Percentiles rank a stretch among this genome's conserved stretches.
Conservation (phyloP, 2,888 invertebrate species). For the Agonopterix alstromeriana region DNA sequence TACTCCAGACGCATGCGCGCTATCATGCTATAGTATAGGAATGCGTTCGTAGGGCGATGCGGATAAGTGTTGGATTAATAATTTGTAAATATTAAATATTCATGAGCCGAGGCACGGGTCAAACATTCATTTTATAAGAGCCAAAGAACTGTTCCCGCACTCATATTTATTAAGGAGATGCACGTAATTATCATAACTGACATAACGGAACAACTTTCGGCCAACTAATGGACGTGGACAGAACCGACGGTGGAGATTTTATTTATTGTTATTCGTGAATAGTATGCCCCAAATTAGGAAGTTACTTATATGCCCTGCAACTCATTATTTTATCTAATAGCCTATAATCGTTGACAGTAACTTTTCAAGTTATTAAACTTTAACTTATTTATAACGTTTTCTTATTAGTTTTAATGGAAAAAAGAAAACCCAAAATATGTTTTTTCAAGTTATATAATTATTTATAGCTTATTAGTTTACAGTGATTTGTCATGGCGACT, state of each 20-base stretch:
- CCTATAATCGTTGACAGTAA: constrained; percentile 21
- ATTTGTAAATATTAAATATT: constrained; percentile 76
- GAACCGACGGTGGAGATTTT: constrained; percentile 29
- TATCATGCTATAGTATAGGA: constrained; percentile 30
- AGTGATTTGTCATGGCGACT: constrained; percentile 1
- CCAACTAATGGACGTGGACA: constrained; percentile 33
- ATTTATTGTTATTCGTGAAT: constrained; percentile 43
- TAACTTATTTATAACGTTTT: constrained; percentile 3
- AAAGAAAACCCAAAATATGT: background rate
- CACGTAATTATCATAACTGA: constrained; percentile 68
- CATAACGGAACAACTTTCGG: constrained; percentile 45
- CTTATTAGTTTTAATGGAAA: background rate
- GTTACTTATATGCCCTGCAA: constrained; percentile 35
- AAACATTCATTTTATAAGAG: constrained; percentile 63
- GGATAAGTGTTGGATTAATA: constrained; percentile 71
- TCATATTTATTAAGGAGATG: constrained; percentile 67
- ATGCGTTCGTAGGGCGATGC: constrained; percentile 38
- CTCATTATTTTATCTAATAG: constrained; percentile 31
- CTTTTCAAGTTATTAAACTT: constrained; percentile 5
- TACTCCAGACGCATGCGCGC: constrained; percentile 22
- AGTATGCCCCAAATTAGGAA: constrained; percentile 31
- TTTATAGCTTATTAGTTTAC: background rate
- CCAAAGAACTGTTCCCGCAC: constrained; percentile 48
- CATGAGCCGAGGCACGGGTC: constrained; percentile 68
- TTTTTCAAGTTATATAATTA: too few species aligned